Evolutionary conservation across 2,888 invertebrate species (phyloP), one percentile per base, ranked within the genome.

Genomic region (Odontomyia ornata): DNA sequence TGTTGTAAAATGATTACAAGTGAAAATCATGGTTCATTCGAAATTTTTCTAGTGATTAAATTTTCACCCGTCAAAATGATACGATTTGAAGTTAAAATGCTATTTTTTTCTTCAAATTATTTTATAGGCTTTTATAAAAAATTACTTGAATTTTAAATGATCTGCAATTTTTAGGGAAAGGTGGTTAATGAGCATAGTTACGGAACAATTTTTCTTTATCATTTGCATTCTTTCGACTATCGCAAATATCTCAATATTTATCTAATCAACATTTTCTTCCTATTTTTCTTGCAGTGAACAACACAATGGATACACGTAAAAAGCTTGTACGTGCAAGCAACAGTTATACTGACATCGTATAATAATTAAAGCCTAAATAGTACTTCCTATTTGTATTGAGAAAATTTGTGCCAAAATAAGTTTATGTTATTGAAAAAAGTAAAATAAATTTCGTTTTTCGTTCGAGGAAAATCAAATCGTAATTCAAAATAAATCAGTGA

Each of bases 331-430:
- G 7, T 25, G 5, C 57, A 60, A 9, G 57, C 18, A 25, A 60
- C 18, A n/a, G 13, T 23, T 23, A 18, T n/a, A 9, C 7, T 56
- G 11, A 7, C 18, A 2, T 23, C 57, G 25, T 21, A 60, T 60
- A 23, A 60, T 60, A 2, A 25, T 60, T 23, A 25, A 9, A n/a
- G 2, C 21, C 57, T 4, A 60, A 60, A 60, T 25, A 21, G 9
- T n/a, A 60, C 57, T 60, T 25, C 57, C 57, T 4, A 60, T 25
- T 23, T 13, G 18, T 60, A 21, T 23, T 60, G 18, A 2, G 18
- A 25, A 60, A 60, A 23, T 60, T 60, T 60, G 57, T 60, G 57
- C 57, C 57, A 60, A 60, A 60, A 52, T 9, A 7, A 43, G 43
- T 43, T 9, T 9, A 13, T 43, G 43, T 43, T 43, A 9, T 43